Base-by-base conservation (phyloP, 2,888 invertebrate species). In the Anoplius nigerrimus region DNA sequence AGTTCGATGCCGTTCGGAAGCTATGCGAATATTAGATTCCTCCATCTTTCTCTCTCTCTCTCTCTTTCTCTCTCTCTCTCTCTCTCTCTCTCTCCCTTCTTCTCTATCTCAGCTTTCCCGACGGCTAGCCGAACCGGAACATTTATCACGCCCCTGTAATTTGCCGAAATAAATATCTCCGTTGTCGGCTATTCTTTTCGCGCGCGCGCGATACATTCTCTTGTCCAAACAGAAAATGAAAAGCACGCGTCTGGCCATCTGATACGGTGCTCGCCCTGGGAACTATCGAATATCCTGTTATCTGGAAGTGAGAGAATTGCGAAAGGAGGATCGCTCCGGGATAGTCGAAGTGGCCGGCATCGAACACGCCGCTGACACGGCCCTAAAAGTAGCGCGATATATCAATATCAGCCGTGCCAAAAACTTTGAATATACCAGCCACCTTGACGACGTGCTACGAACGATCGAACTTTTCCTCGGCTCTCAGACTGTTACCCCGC, bases 351-450 rank as follows among this genome's bases (percentile, higher is more conserved):
- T 51, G 66, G 66, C 67, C 68, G n/a, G 34, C n/a, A 62, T 62
- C 58, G 66, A 70, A 67, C 75, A 72, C 57, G 67, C 11, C 64
- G 79, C 79, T 76, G 80, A 79, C 72, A 72, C 71, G 67, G 62
- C 68, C 67, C 69, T 67, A 71, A 81, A 82, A 81, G 76, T 81
- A 82, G 71, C 65, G 69, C 79, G 76, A 82, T 82, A 79, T 82
- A 82, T 82, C 82, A 82, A 79, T 75, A 82, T 82, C 80, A 80
- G 65, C 58, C 71, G 68, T 76, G 82, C 78, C 79, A 74, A 78
- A 80, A 82, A 82, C 80, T 82, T 82, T 74, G 82, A 79, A 80
- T 79, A 78, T 69, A 69, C 73, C 76, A 46, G 48, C 16, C 59
- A 65, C 54, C 63, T 56, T 18, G 65, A 61, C 70, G 67, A 67